phyloP scores from a whole-genome alignment of 1,140 invertebrate species.

The Brachionus manjavacas region DNA sequence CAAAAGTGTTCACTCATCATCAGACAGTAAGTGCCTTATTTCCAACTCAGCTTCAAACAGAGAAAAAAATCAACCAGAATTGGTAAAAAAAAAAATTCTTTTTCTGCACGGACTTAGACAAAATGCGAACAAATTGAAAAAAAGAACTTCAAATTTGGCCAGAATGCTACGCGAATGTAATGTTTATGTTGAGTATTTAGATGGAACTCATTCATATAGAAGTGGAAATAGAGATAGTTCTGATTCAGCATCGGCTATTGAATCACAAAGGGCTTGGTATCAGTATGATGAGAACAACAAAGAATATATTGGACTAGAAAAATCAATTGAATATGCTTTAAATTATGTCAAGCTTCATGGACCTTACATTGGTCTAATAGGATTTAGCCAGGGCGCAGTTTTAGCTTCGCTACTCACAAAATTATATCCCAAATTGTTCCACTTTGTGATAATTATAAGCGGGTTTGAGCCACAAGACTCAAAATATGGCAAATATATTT shows the following conservation, averaged over 20 bases:
- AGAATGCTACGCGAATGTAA: neutral
- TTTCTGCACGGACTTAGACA: conserved; percentile 28
- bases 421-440: conserved; percentile 8
- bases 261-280: conserved; percentile 31
- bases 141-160: neutral
- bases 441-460: conserved; percentile 20
- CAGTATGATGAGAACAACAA: neutral
- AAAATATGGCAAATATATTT: neutral
- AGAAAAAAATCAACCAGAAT: neutral
- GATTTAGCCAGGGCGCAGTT: conserved; percentile 29
- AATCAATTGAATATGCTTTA: neutral
- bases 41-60: too few species aligned
- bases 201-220: conserved; percentile 20
- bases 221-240: neutral
- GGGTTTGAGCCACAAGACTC: neutral
- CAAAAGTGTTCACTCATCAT: too few species aligned
- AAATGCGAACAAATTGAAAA: conserved; percentile 32
- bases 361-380: conserved; percentile 26
- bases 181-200: neutral
- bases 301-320: neutral
- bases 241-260: neutral
- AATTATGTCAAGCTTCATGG: neutral
- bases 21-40: too few species aligned
- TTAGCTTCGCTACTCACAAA: neutral
- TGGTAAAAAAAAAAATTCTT: neutral